Percentiles rank a stretch among this genome's conserved stretches.
Conservation (phyloP, 2,113 vertebrate species). For the Otis tarda region DNA sequence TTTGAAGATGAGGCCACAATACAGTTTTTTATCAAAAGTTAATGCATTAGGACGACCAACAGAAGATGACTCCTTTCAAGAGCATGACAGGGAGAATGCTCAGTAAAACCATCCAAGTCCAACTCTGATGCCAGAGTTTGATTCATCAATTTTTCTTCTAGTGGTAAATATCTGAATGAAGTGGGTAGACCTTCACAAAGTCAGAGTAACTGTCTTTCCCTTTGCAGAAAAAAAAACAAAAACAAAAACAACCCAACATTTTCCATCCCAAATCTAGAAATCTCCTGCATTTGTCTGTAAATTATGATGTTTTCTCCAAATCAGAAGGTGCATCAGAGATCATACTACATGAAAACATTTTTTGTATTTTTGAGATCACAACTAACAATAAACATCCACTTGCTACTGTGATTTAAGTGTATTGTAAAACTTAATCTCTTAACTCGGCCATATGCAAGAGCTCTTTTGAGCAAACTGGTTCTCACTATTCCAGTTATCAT, state of each 20-base stretch:
- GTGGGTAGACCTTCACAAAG: neutral
- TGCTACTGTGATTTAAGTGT: neutral
- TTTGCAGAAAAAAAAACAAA: neutral
- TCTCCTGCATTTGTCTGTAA: neutral
- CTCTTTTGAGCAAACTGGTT: neutral
- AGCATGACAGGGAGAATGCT: fast-evolving
- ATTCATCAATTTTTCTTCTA: neutral
- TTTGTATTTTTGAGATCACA: fast-evolving
- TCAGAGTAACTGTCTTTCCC: neutral
- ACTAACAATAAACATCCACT: neutral
- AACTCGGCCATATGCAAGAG: neutral
- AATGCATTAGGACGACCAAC: neutral
- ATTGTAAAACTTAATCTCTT: neutral
- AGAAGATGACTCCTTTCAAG: neutral
- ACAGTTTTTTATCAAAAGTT: neutral
- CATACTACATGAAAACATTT: neutral
- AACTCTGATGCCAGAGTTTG: neutral
- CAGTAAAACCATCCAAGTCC: neutral
- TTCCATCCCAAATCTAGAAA: neutral
- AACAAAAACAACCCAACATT: neutral
- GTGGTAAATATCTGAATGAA: neutral
- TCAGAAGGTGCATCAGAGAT: neutral
- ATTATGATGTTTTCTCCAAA: neutral
- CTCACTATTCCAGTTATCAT: neutral
- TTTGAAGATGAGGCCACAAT: neutral